Conservation (phyloP, 2,888 invertebrate genomes). For the Ophion ellenae region DNA sequence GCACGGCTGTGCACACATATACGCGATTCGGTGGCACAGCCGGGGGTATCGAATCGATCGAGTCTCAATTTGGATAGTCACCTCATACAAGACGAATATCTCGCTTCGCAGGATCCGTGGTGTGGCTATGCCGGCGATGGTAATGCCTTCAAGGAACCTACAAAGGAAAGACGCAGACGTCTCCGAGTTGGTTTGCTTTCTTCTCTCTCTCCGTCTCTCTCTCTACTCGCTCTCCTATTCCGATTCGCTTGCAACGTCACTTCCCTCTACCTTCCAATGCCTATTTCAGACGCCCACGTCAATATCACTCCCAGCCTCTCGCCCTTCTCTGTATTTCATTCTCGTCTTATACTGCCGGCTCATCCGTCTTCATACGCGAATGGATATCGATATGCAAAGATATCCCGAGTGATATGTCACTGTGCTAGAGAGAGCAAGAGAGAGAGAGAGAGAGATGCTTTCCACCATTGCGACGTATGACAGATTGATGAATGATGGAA, state of each 20-base stretch:
- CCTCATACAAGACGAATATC: slow-evolving; percentile 77
- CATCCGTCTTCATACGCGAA: slow-evolving; percentile 50
- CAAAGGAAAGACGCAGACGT: slow-evolving; percentile 58
- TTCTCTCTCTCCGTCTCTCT: not conserved
- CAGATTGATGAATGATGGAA: slow-evolving; percentile 25
- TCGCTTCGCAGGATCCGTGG: slow-evolving; percentile 70
- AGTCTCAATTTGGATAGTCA: slow-evolving; percentile 78
- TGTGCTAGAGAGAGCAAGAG: not conserved
- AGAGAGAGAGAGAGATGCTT: no score
- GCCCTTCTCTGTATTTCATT: slow-evolving; percentile 46
- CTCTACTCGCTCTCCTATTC: slow-evolving; percentile 46
- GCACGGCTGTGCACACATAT: slow-evolving; percentile 1
- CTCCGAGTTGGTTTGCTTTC: slow-evolving; percentile 33
- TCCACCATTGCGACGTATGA: not conserved
- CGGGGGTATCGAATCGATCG: slow-evolving; percentile 75
- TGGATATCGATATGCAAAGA: slow-evolving; percentile 57
- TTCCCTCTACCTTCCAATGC: slow-evolving; percentile 27
- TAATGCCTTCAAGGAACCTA: slow-evolving; percentile 32
- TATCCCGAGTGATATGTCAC: slow-evolving; percentile 3
- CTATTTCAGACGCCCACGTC: slow-evolving; percentile 34
- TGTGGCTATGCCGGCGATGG: slow-evolving; percentile 56
- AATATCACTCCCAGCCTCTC: slow-evolving; percentile 43
- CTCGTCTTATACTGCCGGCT: slow-evolving; percentile 40
- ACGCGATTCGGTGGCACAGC: slow-evolving; percentile 34
- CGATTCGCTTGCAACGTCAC: slow-evolving; percentile 51